Evolutionary conservation across 1,140 invertebrate genomes (phyloP), one percentile per base, ranked within the genome.

Genomic region (Drosophila bipectinata): DNA sequence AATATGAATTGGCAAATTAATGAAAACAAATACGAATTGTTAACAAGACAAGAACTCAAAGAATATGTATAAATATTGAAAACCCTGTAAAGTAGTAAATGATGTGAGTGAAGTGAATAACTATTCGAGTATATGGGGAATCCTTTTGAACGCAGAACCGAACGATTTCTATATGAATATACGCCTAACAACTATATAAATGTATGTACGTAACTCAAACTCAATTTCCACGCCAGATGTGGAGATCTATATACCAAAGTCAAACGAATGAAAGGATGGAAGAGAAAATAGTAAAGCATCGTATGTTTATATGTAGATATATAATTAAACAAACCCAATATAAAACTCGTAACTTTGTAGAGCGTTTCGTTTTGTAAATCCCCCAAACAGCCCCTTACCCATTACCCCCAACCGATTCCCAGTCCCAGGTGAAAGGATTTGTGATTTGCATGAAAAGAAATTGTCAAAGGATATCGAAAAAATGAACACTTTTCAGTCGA

Each of bases 171-270:
- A 57, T 76, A 75, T 68, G 60, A 77, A 69, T 69, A 61, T 66
- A 57, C 39, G 59, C 68, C 71, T 51, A 75, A 67, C 54, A 68
- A 59, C 77, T 83, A 84, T 79, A 72, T 83, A 61, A 85, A 88
- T 85, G 71, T 78, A 88, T 78, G 83, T 88, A 88, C 68, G 79
- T 88, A 88, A 88, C 83, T 88, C 72, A 79, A 74, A 88, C 75
- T 89, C 64, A 73, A 83, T 77, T 88, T 88, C 83, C 87, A 82
- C 73, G 34, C 47, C 63, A 75, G 74, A 66, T 61, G 83, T 88
- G 87, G 83, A 88, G 77, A 88, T 88, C 76, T 79, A 88, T 88
- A 88, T 88, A 88, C 83, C 83, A 88, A 88, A 88, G 83, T 88
- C 79, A 77, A 82, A 87, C 52, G 60, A 79, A 64, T 45, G 63